These are phyloP conservation scores for Dolichotis patagonum DNA, from an alignment of 2,113 vertebrate species.

Conservation along the genomic window DNA sequence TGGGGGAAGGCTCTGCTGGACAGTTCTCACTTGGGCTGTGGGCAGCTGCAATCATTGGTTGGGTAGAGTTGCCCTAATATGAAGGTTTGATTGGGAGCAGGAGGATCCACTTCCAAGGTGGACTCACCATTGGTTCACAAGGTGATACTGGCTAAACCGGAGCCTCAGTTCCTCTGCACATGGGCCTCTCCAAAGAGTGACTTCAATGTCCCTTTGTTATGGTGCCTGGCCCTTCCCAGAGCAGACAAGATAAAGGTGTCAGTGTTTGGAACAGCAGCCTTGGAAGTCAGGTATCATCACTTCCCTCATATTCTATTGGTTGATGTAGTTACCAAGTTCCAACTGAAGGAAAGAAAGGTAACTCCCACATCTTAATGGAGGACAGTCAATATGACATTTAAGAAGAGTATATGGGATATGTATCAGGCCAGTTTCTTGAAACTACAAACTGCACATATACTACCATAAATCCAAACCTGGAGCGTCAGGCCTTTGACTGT, in stretches of 20 bases:
- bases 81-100: background rate
- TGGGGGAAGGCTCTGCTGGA: background rate
- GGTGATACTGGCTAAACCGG: background rate
- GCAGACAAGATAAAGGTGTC: background rate
- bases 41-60: background rate
- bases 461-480: background rate
- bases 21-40: background rate
- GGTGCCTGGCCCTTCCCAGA: background rate
- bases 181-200: background rate
- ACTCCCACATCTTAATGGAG: background rate
- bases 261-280: background rate
- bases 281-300: background rate
- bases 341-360: background rate
- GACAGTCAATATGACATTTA: background rate
- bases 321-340: background rate
- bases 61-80: background rate
- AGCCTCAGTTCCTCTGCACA: background rate
- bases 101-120: background rate
- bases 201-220: background rate
- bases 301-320: background rate
- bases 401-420: background rate
- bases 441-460: background rate
- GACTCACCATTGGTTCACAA: background rate
- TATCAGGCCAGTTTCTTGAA: background rate
- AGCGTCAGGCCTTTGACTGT: background rate